phyloP scores from a whole-genome alignment of 2,113 vertebrate genomes.

The Pelvicachromis taeniatus region DNA sequence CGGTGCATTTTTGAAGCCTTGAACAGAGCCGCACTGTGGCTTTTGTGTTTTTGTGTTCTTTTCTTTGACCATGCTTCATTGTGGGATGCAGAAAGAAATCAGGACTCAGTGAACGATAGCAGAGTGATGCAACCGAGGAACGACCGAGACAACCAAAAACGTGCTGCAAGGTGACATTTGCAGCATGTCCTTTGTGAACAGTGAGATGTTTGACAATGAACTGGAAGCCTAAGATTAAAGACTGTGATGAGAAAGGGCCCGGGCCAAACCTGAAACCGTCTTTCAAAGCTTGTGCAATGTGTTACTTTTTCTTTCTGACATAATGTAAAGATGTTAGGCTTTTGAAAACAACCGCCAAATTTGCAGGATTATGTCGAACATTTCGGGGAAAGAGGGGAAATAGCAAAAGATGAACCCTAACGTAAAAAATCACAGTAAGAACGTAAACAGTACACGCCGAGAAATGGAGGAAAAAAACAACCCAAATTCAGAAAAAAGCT shows the following conservation, averaged over 20 bases:
- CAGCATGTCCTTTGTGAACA: slow-evolving; percentile 52
- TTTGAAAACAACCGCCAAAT: slow-evolving; percentile 58
- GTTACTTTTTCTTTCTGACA: slow-evolving; percentile 55
- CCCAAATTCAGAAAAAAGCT: slow-evolving; percentile 61
- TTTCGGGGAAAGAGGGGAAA: slow-evolving; percentile 4
- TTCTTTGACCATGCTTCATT: slow-evolving; percentile 35
- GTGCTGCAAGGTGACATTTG: slow-evolving; percentile 60
- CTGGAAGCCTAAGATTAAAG: slow-evolving; percentile 27
- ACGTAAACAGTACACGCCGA: slow-evolving; percentile 47
- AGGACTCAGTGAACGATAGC: slow-evolving; percentile 29
- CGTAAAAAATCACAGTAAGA: slow-evolving; percentile 51
- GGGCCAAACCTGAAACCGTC: slow-evolving; percentile 38
- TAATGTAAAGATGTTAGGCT: slow-evolving; percentile 60
- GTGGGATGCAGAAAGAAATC: slow-evolving; percentile 58
- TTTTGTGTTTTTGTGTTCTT: neutral
- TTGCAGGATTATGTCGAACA: slow-evolving; percentile 41
- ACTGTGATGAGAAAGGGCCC: slow-evolving; percentile 16
- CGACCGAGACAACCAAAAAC: slow-evolving; percentile 56
- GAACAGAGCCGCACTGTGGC: slow-evolving; percentile 38
- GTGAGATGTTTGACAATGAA: slow-evolving; percentile 46
- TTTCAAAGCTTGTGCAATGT: slow-evolving; percentile 60
- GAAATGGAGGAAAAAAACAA: slow-evolving; percentile 46
- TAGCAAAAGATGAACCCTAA: slow-evolving; percentile 33
- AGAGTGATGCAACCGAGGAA: slow-evolving; percentile 22
- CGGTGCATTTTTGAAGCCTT: slow-evolving; percentile 5